phyloP scores from a whole-genome alignment of 1,140 invertebrate genomes.

The Tribolium madens region DNA sequence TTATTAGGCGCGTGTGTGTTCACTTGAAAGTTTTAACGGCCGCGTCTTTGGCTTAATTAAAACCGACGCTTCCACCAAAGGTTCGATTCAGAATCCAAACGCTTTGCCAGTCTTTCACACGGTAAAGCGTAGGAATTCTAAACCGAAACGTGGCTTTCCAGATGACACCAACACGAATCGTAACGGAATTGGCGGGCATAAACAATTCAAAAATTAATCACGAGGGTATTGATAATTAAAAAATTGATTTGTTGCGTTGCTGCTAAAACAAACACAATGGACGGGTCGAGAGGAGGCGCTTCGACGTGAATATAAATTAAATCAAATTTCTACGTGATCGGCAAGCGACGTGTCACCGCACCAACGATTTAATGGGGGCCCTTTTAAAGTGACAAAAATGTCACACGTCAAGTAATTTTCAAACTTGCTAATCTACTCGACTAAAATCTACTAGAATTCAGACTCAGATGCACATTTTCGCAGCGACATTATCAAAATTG shows the following conservation, averaged over 20 bases:
- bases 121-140: conserved; percentile 87
- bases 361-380: background rate
- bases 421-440: background rate
- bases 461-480: conserved; percentile 12
- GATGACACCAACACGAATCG: background rate
- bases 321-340: background rate
- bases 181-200: background rate
- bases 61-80: conserved; percentile 39
- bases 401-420: conserved; percentile 4
- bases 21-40: conserved; percentile 29
- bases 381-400: background rate
- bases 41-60: conserved; percentile 34
- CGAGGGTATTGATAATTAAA: conserved; percentile 24
- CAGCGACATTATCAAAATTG: background rate
- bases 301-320: conserved; percentile 20
- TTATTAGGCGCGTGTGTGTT: conserved; percentile 21
- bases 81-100: conserved; percentile 83
- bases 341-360: background rate
- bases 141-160: conserved; percentile 68
- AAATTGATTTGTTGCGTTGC: conserved; percentile 23
- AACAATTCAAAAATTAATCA: conserved; percentile 34
- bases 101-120: conserved; percentile 76
- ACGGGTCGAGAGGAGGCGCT: background rate
- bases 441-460: background rate
- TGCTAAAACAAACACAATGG: conserved; percentile 24